Evolutionary conservation across 2,797 vertebrate genomes (phyloP).

Genomic region (Eidolon dupreanum): DNA sequence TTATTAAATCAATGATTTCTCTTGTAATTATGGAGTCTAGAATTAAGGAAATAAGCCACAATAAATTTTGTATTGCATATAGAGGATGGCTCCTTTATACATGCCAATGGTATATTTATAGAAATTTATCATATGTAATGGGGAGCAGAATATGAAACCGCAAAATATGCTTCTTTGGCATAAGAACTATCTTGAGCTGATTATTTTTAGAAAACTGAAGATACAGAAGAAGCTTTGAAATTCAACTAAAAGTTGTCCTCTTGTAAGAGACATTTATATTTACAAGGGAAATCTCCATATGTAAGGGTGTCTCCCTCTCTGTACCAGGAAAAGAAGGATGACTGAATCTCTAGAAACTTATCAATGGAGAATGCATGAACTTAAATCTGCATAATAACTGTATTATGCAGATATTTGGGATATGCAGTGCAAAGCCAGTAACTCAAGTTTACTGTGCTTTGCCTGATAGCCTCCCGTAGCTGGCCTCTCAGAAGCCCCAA

Average conservation of each 20-base stretch:
- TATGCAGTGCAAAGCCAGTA: too few species aligned
- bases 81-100: background rate
- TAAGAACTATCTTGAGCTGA: background rate
- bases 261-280: background rate
- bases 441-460: background rate
- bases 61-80: background rate
- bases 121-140: background rate
- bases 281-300: background rate
- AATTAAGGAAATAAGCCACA: constrained; percentile 35
- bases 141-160: background rate
- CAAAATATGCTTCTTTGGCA: background rate
- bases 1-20: constrained; percentile 20
- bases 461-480: background rate
- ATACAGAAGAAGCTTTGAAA: background rate
- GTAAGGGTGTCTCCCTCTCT: background rate
- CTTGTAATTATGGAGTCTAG: background rate
- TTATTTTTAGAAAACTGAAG: background rate
- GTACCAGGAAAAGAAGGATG: background rate
- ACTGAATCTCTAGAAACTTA: background rate
- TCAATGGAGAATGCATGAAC: background rate
- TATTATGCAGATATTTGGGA: background rate
- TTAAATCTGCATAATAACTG: background rate
- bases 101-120: background rate
- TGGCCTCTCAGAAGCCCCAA: background rate
- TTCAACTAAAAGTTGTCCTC: background rate